Evolutionary conservation across 2,797 vertebrate genomes (phyloP), one percentile per base, ranked within the genome.

Genomic region (Falco biarmicus): DNA sequence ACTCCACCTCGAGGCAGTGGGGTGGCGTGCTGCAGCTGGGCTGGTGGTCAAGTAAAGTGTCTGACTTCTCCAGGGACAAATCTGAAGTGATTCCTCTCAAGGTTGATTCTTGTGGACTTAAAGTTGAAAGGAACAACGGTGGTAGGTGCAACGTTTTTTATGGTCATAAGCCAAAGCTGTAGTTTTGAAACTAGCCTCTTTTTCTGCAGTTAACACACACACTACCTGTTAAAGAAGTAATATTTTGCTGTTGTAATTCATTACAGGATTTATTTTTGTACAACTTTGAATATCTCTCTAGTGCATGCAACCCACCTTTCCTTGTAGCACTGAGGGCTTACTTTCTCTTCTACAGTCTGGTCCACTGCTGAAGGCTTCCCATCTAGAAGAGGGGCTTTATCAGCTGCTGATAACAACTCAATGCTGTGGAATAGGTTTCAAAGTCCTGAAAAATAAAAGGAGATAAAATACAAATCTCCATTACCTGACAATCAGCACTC

Each of bases 91-190:
- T 65, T 80, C 31, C 21, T 85, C 61, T 77, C 61, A 25, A 26
- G 22, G 3, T 68, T 79, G 79, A 25, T 65, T 68, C 65, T 61
- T 24, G 11, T 79, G 61, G 50, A 60, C n/a, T 65, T 85, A 32
- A 80, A 54, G 20, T n/a, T 50, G 45, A 47, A 91, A 57, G 84
- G 53, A 81, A 12, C 37, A 13, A 9, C 16, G 21, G 37, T 78
- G 29, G 11, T 13, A 22, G 7, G 39, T 92, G 56, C 29, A 78
- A 5, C 0, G 0, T 39, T 68, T 85, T 68, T 39, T 10, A 14
- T 24, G 5, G 63, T 50, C 39, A 16, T 73, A 74, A 87, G 53
- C 70, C 70, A 82, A 84, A 93, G 70, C 66, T 82, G 70, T 84
- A 59, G 31, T 39, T 53, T 85, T 47, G 64, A 73, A 82, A 79